These are phyloP conservation scores for Oncorhynchus kisutch DNA, from an alignment of 2,113 vertebrate species.

Conservation along the genomic window DNA sequence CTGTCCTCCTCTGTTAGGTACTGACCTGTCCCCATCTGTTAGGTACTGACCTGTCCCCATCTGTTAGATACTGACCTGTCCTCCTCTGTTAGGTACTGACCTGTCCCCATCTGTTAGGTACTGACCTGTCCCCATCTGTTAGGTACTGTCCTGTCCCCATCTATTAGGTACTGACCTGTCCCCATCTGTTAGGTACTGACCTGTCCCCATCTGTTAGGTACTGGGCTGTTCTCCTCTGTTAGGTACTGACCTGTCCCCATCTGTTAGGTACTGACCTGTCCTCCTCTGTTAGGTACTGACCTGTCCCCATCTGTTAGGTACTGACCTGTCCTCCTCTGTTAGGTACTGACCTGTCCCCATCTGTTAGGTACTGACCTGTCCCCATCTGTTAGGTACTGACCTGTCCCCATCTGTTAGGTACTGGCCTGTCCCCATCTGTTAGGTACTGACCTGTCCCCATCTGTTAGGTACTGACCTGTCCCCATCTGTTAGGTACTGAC, in stretches of 20 bases:
- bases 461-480: not conserved
- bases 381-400: no score
- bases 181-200: not conserved
- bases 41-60: constrained; percentile 32
- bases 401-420: no score
- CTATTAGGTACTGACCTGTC: not conserved
- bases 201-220: constrained; percentile 27
- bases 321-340: no score
- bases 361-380: constrained; percentile 42
- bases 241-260: constrained; percentile 33
- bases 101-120: constrained; percentile 23
- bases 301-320: constrained; percentile 1
- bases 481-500: constrained; percentile 39
- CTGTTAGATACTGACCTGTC: no score
- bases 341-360: not conserved
- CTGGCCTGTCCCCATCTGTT: constrained; percentile 12
- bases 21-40: constrained; percentile 9
- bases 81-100: no score
- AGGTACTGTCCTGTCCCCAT: constrained; percentile 33
- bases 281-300: constrained; percentile 39
- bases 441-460: constrained; percentile 33
- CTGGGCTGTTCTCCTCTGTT: constrained; percentile 38
- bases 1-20: constrained; percentile 1
- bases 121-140: constrained; percentile 16
- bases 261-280: not conserved